Evolutionary conservation across 2,797 vertebrate species (phyloP), one percentile per base, ranked within the genome.

Genomic region (Poeciliopsis turneri): DNA sequence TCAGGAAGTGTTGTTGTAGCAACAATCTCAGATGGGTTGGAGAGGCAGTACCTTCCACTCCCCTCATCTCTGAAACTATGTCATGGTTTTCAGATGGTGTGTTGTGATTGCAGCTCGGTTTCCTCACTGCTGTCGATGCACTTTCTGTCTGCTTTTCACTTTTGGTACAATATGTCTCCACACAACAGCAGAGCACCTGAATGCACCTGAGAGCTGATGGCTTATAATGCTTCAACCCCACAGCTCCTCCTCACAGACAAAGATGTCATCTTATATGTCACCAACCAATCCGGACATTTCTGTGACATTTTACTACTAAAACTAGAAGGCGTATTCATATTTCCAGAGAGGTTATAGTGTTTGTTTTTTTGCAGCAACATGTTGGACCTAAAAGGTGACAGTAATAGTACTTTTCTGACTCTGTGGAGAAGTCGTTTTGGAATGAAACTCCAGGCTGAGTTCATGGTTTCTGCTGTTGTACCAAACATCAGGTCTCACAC

Each of bases 1-100:
- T 82, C 78, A 92, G 92, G 88, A 93, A 86, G 80, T 79, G 88
- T 89, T 87, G 87, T 83, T 89, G 51, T 41, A 33, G 83, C 69
- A 89, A 91, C 91, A 76, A 70, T 82, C 78, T 87, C 72, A 77
- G 76, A 83, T 81, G 69, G 82, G 80, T 81, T 68, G 66, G 49
- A 75, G 77, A 73, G 75, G 81, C 61, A 20, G 51, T 13, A 51
- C 66, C 75, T 68, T 10, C 43, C 81, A 80, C 76, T 59, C 25
- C 36, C 25, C 47, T 64, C 6, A 10, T 83, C 78, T 49, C 28
- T 10, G 49, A 39, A 79, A 81, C 64, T 11, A 43, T 75, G 75
- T 81, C 51, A 53, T n/a, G 36, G 59, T 66, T 61, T 72, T 72
- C 71, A 39, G 41, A 75, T 68, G 70, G 18, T 33, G 15, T 74